Percentiles rank a stretch among this genome's conserved stretches.
phyloP scores from a whole-genome alignment of 2,888 invertebrate genomes.

The Smittia aterrima region DNA sequence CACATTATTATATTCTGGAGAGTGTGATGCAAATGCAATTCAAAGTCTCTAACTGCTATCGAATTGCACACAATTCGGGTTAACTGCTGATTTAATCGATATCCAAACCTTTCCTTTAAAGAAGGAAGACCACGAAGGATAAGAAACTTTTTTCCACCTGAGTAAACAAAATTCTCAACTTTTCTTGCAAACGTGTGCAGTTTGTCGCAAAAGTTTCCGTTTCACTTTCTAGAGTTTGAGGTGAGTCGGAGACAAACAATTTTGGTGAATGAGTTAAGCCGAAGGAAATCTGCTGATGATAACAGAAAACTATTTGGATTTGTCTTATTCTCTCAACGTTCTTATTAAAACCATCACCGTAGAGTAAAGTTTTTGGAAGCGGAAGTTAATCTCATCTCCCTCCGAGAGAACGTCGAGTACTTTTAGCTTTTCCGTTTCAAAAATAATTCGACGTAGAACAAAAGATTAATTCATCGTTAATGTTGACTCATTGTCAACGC shows the following conservation, averaged over 20 bases:
- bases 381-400: neutral
- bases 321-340: neutral
- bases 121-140: too few species aligned
- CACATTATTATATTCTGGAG: neutral
- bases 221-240: neutral
- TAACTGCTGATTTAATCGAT: neutral
- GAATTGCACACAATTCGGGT: neutral
- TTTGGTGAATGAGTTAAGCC: slow-evolving; percentile 6
- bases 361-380: neutral
- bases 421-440: neutral
- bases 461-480: neutral
- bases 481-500: neutral
- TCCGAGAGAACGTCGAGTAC: neutral
- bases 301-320: slow-evolving; percentile 5
- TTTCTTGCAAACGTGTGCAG: neutral
- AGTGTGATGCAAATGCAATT: neutral
- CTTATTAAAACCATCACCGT: slow-evolving; percentile 14
- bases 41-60: neutral
- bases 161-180: too few species aligned
- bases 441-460: neutral
- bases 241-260: neutral
- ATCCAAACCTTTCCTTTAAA: too few species aligned
- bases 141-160: too few species aligned
- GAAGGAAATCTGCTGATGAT: slow-evolving; percentile 5
- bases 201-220: neutral